phyloP scores from a whole-genome alignment of 2,113 vertebrate genomes.

The Pristiophorus japonicus region DNA sequence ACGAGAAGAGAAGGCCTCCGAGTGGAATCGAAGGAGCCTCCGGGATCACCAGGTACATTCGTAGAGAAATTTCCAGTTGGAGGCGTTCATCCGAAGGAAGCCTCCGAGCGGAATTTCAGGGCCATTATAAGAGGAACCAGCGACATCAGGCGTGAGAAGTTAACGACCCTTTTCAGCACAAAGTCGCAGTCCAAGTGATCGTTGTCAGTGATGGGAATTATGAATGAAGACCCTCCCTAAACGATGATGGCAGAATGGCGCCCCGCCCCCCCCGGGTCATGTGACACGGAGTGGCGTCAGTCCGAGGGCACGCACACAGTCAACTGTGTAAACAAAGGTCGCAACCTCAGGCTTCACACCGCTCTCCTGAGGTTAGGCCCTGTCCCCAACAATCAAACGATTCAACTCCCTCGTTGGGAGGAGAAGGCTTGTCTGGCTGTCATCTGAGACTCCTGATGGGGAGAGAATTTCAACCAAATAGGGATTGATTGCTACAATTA shows the following conservation, averaged over 20 bases:
- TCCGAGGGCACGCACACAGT: background rate
- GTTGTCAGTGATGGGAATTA: background rate
- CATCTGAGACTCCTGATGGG: conserved; percentile 3
- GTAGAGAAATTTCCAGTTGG: too few relatives aligned
- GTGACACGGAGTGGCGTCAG: background rate
- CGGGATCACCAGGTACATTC: too few relatives aligned
- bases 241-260: background rate
- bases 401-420: background rate
- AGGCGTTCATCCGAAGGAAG: too few relatives aligned
- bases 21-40: too few relatives aligned
- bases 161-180: background rate
- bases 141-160: background rate
- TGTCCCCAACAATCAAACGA: background rate
- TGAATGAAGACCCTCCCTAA: background rate
- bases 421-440: conserved; percentile 3
- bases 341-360: background rate
- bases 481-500: conserved; percentile 25
- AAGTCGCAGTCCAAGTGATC: background rate
- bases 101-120: too few relatives aligned
- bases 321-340: background rate
- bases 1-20: too few relatives aligned
- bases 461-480: conserved; percentile 13
- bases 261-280: background rate
- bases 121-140: background rate
- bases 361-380: background rate